A percentile compares a stretch with the other conserved stretches of the same genome.
Conservation (phyloP, 2,888 invertebrate species). For the Conomelus anceps region DNA sequence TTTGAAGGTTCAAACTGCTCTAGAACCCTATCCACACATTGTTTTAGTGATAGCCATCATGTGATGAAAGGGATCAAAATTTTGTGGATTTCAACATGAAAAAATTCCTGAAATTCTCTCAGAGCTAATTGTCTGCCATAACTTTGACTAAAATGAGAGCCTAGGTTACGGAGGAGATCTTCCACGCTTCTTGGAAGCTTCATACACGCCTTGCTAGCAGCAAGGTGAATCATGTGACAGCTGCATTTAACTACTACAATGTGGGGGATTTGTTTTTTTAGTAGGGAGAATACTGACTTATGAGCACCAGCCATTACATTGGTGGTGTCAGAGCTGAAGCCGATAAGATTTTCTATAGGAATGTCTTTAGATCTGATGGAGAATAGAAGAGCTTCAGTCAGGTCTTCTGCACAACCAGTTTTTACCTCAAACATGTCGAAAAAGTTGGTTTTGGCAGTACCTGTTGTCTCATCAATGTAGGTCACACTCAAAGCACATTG, state of each 20-base stretch:
- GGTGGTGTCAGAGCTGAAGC: constrained; percentile 16
- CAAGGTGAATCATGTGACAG: constrained; percentile 17
- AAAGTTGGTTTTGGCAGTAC: constrained; percentile 2
- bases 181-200: constrained; percentile 9
- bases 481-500: constrained; percentile 9
- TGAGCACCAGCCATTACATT: constrained; percentile 14
- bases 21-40: constrained; percentile 6
- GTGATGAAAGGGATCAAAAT: constrained; percentile 3
- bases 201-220: constrained; percentile 13
- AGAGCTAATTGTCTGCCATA: not conserved
- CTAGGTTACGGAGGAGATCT: constrained; percentile 7
- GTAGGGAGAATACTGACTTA: constrained; percentile 8
- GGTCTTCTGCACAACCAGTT: not conserved
- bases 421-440: constrained; percentile 6
- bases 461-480: not conserved
- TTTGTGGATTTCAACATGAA: constrained; percentile 11
- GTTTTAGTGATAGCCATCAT: constrained; percentile 4
- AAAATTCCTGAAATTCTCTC: constrained; percentile 10
- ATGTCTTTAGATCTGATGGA: not conserved
- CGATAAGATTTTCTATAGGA: constrained; percentile 10
- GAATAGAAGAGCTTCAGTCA: not conserved
- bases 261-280: not conserved
- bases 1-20: constrained; percentile 4
- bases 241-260: constrained; percentile 6
- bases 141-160: constrained; percentile 10